These are phyloP conservation scores for Panopea generosa DNA, from an alignment of 2,888 invertebrate genomes.

Conservation along the genomic window DNA sequence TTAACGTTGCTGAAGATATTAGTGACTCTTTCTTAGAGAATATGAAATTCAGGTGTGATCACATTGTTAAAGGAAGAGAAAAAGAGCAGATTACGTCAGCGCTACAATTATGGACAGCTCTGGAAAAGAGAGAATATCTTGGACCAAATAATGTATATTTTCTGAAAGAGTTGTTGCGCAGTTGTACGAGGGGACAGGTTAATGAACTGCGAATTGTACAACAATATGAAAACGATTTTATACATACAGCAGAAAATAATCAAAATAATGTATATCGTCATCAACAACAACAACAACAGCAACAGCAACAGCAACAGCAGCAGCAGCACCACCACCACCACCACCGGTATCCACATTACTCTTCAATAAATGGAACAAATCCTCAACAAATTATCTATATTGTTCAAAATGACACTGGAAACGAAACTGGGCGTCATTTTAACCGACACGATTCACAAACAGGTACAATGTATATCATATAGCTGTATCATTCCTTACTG, in stretches of 20 bases:
- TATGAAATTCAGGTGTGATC: conserved; percentile 42
- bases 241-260: not conserved
- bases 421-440: no score
- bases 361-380: no score
- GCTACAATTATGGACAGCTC: conserved; percentile 28
- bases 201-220: conserved; percentile 25
- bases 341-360: not conserved
- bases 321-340: not conserved
- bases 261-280: not conserved
- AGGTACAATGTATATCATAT: no score
- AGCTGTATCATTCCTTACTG: no score
- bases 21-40: conserved; percentile 21
- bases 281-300: conserved; percentile 1
- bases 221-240: conserved; percentile 15
- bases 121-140: conserved; percentile 37
- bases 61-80: conserved; percentile 28
- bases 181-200: conserved; percentile 26
- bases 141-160: conserved; percentile 16
- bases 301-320: not conserved
- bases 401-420: no score
- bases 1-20: conserved; percentile 19
- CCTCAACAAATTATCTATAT: no score
- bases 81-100: conserved; percentile 31
- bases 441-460: no score
- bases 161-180: conserved; percentile 25